These are phyloP conservation scores for Microctenopoma lineatum DNA, from an alignment of 2,797 vertebrate genomes.

Conservation along the genomic window DNA sequence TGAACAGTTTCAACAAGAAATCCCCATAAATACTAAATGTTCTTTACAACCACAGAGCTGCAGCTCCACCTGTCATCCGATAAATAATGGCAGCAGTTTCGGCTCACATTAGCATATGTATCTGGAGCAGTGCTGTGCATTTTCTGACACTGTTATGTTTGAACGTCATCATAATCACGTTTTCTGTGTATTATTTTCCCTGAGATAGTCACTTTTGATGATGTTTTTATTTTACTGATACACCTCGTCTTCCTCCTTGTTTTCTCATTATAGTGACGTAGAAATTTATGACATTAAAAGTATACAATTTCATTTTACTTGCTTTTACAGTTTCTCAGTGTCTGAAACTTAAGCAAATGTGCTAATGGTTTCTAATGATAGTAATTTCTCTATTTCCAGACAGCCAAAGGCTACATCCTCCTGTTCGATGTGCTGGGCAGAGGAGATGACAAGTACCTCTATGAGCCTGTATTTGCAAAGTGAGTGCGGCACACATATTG, in stretches of 20 bases:
- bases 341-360: neutral
- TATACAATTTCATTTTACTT: neutral
- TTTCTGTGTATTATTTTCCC: neutral
- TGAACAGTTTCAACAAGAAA: neutral
- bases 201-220: neutral
- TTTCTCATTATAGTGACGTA: neutral
- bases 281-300: neutral
- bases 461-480: conserved; percentile 95
- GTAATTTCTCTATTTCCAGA: conserved; percentile 83
- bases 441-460: conserved; percentile 92
- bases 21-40: neutral
- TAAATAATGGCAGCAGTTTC: neutral
- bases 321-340: neutral
- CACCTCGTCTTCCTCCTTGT: neutral
- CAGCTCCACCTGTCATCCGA: neutral
- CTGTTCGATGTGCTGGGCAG: conserved; percentile 91
- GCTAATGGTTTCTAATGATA: conserved; percentile 11
- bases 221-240: conserved; percentile 7
- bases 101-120: neutral
- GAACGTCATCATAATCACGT: neutral
- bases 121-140: neutral
- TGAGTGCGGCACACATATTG: conserved; percentile 79
- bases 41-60: no score
- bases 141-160: neutral
- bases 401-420: conserved; percentile 94